Evolutionary conservation across 1,140 invertebrate genomes (phyloP), one percentile per base, ranked within the genome.

Genomic region (Polypedilum pembai): DNA sequence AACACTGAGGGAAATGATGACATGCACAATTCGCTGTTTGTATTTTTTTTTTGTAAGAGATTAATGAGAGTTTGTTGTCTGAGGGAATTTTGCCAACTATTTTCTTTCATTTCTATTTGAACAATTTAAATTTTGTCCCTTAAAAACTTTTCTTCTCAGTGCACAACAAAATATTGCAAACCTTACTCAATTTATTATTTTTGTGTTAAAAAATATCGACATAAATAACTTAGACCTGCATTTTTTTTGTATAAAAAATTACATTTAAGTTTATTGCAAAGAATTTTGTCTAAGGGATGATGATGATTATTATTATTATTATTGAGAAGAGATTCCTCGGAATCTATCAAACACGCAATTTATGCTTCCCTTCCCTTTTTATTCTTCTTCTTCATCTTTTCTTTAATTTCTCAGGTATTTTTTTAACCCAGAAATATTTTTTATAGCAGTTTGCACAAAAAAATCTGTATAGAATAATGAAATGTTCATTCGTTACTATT

Each of bases 141-240:
- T 56, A 56, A n/a, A 56, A 56, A 18, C 8, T 20, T n/a, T 69
- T 69, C 65, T 18, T 33, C 17, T 18, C 17, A 69, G 65, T 69
- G 63, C 63, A 66, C 18, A 17, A 8, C 15, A 1, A 45, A 1
- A 17, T 66, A 69, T 69, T 69, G 65, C 65, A 69, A 69, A 69
- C 65, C 65, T 69, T 69, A 69, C 65, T 69, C 65, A 69, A 69
- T 69, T 69, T 69, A 18, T 69, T 69, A 69, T 69, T 18, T 69
- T 20, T 69, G 65, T 69, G 65, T 15, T 15, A 56, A 15, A 56
- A 56, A 56, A 56, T 15, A 56, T 15, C 10, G 45, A 69, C n/a
- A 69, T 69, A 20, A 18, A 17, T 56, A n/a, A n/a, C 41, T 45
- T 12, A 56, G 45, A 56, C 45, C 45, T 56, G 45, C 45, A 56